Percentiles rank a stretch among this genome's conserved stretches.
Evolutionary conservation across 1,140 invertebrate species (phyloP).

Genomic region (Drosophila setifemur): DNA sequence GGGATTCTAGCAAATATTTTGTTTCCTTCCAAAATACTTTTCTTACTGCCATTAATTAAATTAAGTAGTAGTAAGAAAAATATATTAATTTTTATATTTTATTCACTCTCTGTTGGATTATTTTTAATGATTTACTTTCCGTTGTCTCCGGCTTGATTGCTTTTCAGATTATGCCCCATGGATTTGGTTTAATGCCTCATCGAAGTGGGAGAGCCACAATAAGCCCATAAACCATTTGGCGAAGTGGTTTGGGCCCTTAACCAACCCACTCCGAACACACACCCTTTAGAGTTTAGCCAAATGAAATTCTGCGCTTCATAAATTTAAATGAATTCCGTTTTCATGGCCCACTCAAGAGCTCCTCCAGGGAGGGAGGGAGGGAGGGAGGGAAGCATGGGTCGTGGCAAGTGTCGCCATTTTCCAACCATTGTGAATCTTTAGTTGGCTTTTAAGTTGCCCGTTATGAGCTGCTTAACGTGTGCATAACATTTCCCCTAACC

Average conservation of each 20-base stretch:
- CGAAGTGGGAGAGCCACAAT: not conserved
- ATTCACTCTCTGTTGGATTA: not conserved
- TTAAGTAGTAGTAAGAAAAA: no score
- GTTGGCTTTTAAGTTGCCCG: constrained; percentile 37
- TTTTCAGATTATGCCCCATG: constrained; percentile 12
- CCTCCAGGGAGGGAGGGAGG: not conserved
- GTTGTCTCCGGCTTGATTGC: constrained; percentile 9
- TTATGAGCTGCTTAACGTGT: constrained; percentile 49
- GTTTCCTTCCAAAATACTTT: no score
- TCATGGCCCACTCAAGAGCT: constrained; percentile 50
- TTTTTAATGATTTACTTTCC: constrained; percentile 16
- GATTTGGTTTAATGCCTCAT: constrained; percentile 27
- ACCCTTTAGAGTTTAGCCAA: constrained; percentile 36
- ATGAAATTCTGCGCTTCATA: constrained; percentile 60
- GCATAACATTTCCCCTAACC: constrained; percentile 34
- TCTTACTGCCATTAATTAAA: no score
- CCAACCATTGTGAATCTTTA: constrained; percentile 21
- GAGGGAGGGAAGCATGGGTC: constrained; percentile 3
- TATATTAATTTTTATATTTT: no score
- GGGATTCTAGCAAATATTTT: not conserved
- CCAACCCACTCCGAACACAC: no score
- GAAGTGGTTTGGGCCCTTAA: constrained; percentile 8
- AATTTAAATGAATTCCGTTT: constrained; percentile 78
- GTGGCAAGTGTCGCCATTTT: constrained; percentile 37
- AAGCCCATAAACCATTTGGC: constrained; percentile 46